Conservation (phyloP, 2,113 vertebrate genomes). For the Catagonus wagneri region DNA sequence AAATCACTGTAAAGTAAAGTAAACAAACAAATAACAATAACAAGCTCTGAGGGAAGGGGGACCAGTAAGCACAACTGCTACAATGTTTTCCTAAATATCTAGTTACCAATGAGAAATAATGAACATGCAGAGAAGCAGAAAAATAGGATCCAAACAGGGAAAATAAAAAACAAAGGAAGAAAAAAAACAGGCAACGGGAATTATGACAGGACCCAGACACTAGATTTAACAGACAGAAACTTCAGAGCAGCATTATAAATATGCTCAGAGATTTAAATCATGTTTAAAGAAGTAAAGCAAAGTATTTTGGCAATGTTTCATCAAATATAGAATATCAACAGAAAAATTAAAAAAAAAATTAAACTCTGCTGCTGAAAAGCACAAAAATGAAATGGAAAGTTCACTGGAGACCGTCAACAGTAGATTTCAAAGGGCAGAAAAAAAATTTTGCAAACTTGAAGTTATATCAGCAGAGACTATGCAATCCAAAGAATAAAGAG, state of each 20-base stretch:
- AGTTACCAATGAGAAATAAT: neutral
- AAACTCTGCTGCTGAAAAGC: neutral
- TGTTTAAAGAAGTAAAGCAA: neutral
- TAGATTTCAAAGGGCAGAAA: neutral
- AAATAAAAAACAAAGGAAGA: neutral
- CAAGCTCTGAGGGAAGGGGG: neutral
- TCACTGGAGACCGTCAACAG: neutral
- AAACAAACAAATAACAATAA: neutral
- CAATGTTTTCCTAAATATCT: neutral
- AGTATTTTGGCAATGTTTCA: neutral
- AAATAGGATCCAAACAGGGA: neutral
- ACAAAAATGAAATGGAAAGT: neutral
- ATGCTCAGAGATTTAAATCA: neutral
- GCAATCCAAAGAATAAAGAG: neutral
- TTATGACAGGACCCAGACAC: neutral
- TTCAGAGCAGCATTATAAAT: neutral
- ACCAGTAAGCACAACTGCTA: neutral
- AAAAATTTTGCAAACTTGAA: neutral
- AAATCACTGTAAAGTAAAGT: neutral
- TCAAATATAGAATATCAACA: neutral
- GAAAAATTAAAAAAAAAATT: neutral
- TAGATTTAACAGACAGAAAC: neutral
- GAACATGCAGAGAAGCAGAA: neutral
- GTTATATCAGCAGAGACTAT: neutral
- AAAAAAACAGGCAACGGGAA: neutral